These are phyloP conservation scores for Anolis carolinensis DNA, from an alignment of 2,113 vertebrate genomes.

Conservation along the genomic window DNA sequence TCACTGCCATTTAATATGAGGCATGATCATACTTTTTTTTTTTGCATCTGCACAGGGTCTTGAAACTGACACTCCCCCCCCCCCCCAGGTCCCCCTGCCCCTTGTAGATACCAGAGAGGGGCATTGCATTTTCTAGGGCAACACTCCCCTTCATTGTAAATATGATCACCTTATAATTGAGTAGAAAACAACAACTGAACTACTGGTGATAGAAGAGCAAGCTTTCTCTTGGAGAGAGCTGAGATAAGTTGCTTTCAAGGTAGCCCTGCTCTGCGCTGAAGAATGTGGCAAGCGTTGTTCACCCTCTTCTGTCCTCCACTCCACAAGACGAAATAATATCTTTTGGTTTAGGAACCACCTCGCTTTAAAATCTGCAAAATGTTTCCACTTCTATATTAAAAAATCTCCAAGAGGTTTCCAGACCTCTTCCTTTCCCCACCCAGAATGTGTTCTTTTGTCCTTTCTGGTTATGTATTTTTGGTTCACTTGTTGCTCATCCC, in stretches of 20 bases:
- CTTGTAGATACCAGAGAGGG: too few relatives aligned
- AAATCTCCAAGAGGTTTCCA: rapidly evolving
- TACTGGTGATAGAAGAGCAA: neutral
- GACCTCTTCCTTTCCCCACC: too few relatives aligned
- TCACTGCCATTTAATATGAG: too few relatives aligned
- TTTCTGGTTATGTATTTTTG: constrained; percentile 50
- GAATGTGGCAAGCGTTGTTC: neutral
- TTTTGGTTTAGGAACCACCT: neutral
- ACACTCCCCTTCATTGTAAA: neutral
- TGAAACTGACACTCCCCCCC: too few relatives aligned
- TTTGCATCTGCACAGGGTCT: too few relatives aligned
- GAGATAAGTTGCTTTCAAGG: neutral
- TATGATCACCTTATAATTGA: too few relatives aligned
- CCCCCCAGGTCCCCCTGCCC: too few relatives aligned
- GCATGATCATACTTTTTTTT: too few relatives aligned
- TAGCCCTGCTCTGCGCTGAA: neutral
- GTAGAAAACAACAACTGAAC: constrained; percentile 1
- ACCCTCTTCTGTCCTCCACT: neutral
- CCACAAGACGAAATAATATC: neutral
- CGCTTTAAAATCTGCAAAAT: neutral
- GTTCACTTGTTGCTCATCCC: constrained; percentile 67
- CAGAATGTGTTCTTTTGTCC: constrained; percentile 24
- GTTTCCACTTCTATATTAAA: neutral
- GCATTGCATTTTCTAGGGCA: neutral
- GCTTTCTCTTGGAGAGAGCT: too few relatives aligned